Evolutionary conservation across 2,113 vertebrate species (phyloP).

Genomic region (Bubo scandiacus): DNA sequence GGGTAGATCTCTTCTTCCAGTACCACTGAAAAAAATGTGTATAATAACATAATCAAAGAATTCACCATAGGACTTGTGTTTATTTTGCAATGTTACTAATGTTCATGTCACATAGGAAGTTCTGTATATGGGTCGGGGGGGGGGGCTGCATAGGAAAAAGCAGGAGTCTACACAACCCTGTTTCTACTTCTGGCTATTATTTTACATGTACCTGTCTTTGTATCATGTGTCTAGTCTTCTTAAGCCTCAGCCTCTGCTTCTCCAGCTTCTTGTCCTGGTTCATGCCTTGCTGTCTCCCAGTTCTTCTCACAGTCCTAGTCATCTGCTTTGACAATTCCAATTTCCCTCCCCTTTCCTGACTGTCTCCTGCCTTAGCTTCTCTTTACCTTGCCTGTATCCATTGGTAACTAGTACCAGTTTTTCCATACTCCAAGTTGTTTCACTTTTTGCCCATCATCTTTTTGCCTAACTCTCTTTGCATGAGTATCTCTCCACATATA

Average conservation of each 20-base stretch:
- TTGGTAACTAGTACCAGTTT: neutral
- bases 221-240: neutral
- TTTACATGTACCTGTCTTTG: neutral
- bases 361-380: neutral
- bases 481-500: fast-evolving
- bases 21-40: neutral
- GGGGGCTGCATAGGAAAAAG: neutral
- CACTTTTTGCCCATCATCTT: neutral
- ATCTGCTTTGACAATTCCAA: neutral
- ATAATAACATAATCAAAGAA: neutral
- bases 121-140: neutral
- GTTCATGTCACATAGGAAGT: neutral
- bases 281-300: neutral
- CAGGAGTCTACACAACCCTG: neutral
- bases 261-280: neutral
- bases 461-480: neutral
- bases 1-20: neutral
- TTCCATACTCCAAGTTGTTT: neutral
- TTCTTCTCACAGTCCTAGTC: neutral
- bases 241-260: neutral
- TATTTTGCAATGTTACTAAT: neutral
- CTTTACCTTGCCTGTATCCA: neutral
- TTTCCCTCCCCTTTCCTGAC: neutral
- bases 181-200: neutral
- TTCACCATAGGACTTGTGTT: neutral